phyloP scores from a whole-genome alignment of 2,797 vertebrate genomes.

The Protonibea diacanthus region DNA sequence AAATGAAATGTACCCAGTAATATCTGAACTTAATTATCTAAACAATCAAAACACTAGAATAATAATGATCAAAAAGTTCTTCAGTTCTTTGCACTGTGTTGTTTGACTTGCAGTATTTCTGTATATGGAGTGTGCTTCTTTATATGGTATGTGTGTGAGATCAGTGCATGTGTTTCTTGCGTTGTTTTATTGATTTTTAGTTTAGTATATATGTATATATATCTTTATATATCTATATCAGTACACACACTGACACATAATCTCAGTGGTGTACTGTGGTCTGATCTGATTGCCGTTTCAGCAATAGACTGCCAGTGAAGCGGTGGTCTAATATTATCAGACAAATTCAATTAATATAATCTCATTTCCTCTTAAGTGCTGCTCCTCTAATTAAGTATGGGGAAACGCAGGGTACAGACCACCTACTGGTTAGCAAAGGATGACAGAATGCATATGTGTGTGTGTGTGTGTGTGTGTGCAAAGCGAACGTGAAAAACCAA shows the following conservation, averaged over 20 bases:
- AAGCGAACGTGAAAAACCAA: slow-evolving; percentile 14
- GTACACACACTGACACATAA: slow-evolving; percentile 6
- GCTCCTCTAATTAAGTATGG: slow-evolving; percentile 90
- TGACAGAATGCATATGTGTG: slow-evolving; percentile 53
- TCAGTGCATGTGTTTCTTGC: no score
- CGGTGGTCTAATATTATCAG: slow-evolving; percentile 83
- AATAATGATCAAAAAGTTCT: not conserved
- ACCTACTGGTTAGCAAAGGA: slow-evolving; percentile 85
- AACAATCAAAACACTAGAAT: not conserved
- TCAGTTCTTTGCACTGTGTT: not conserved
- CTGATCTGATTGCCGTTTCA: slow-evolving; percentile 44
- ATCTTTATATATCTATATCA: no score
- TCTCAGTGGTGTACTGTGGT: not conserved
- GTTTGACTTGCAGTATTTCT: not conserved
- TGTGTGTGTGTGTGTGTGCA: slow-evolving; percentile 7
- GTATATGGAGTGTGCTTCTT: slow-evolving; percentile 4
- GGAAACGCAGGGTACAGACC: slow-evolving; percentile 67
- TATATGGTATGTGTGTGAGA: no score
- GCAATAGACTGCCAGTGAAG: slow-evolving; percentile 52
- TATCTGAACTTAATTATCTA: no score
- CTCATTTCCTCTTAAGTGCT: slow-evolving; percentile 94
- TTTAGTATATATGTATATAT: no score
- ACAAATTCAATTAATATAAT: slow-evolving; percentile 95
- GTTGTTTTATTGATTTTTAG: no score
- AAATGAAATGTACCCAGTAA: not conserved